Percentiles rank a stretch among this genome's conserved stretches.
Evolutionary conservation across 2,113 vertebrate species (phyloP).

Genomic region (Phyllopteryx taeniolatus): DNA sequence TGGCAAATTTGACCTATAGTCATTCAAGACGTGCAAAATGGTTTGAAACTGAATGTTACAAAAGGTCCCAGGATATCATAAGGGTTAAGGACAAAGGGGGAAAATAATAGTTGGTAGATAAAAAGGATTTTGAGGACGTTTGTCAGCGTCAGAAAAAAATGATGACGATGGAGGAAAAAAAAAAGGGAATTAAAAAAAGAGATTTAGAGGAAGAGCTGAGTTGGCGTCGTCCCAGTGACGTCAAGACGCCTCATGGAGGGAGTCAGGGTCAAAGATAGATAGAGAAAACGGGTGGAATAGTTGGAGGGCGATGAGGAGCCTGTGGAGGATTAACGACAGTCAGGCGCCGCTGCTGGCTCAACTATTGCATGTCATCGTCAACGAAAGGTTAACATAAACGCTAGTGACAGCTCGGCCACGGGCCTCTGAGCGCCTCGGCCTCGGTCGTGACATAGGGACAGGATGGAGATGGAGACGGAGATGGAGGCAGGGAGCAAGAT

Average conservation of each 20-base stretch:
- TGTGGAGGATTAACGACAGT: constrained; percentile 34
- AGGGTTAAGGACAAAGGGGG: neutral
- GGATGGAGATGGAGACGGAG: constrained; percentile 22
- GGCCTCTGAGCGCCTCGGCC: constrained; percentile 53
- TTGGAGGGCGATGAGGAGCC: constrained; percentile 17
- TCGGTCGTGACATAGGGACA: constrained; percentile 45
- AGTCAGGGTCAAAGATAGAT: constrained; percentile 14
- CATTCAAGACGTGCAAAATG: too few relatives aligned
- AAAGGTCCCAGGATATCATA: neutral
- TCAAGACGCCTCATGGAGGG: neutral
- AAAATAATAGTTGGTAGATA: neutral
- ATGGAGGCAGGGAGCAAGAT: constrained; percentile 9
- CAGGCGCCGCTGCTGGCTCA: constrained; percentile 61
- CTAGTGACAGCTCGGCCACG: constrained; percentile 70
- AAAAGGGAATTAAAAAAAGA: neutral
- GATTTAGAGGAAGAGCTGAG: neutral
- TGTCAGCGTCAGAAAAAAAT: neutral
- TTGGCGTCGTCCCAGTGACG: neutral
- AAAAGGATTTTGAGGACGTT: neutral
- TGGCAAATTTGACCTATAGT: too few relatives aligned
- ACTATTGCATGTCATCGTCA: constrained; percentile 70
- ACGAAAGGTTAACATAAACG: constrained; percentile 66
- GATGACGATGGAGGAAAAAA: neutral
- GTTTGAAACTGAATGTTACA: neutral
- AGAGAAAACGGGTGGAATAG: constrained; percentile 12